Evolutionary conservation across 2,888 invertebrate species (phyloP).

Genomic region (Ptilodon capucinus): DNA sequence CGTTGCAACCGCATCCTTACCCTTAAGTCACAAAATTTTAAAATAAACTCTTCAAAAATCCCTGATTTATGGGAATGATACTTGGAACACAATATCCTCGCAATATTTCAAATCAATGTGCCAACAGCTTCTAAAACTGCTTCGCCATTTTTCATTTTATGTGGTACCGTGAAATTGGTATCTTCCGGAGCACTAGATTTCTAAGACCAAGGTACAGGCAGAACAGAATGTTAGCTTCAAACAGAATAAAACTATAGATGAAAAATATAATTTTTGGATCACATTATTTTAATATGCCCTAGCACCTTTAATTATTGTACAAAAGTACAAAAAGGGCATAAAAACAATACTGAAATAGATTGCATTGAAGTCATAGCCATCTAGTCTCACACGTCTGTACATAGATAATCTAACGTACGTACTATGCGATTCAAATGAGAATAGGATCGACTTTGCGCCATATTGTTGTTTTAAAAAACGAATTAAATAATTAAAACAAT

Average conservation of each 20-base stretch:
- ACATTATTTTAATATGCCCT: neutral
- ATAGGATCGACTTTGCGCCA: no score
- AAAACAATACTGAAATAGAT: no score
- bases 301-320: no score
- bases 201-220: neutral
- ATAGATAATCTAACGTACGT: no score
- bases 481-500: no score
- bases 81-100: conserved; percentile 12
- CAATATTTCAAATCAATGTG: conserved; percentile 17
- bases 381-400: no score
- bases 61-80: conserved; percentile 10
- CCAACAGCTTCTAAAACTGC: conserved; percentile 16
- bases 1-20: no score
- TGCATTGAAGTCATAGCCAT: no score
- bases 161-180: conserved; percentile 28
- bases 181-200: conserved; percentile 22
- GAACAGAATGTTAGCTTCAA: conserved; percentile 2
- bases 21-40: neutral
- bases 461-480: no score
- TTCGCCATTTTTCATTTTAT: conserved; percentile 24
- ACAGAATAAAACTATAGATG: neutral
- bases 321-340: no score
- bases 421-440: no score
- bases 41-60: neutral
- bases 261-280: neutral